Base-by-base conservation (phyloP, 2,888 invertebrate genomes). In the Chouioia cunea region DNA sequence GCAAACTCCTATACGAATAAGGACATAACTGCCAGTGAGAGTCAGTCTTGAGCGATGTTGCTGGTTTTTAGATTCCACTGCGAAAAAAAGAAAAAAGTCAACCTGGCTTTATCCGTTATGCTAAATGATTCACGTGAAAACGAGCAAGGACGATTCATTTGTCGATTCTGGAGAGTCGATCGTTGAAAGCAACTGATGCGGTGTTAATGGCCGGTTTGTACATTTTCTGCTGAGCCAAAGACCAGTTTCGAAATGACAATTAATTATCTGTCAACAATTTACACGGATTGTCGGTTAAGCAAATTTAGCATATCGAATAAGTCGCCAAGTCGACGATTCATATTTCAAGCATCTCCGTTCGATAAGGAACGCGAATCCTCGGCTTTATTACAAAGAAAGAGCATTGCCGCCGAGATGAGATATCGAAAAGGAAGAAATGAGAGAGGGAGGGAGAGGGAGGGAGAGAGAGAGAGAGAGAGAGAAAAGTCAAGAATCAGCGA, bases 41-140 rank as follows among this genome's bases (percentile, higher is more conserved):
- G 20, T 62, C 62, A 62, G 56, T 56, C 68, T 68, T 68, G 56
- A 56, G 43, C 44, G 23, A n/a, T n/a, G n/a, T n/a, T 23, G 43
- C 22, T 20, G 10, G 56, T 12, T 56, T 62, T 68, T 62, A 62
- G 54, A 68, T 68, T 56, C 44, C 16, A 23, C 62, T 48, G 36
- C 36, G 12, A 36, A 44, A 62, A 50, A 56, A 53, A 36, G 22
- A 16, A n/a, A 10, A 36, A 10, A 36, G 27, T 27, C 27, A 27
- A 27, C 3, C 62, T 56, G 54, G 67, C 12, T 22, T 36, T 62
- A 16, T 48, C 53, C 43, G 36, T 2, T 36, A n/a, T 58, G 60
- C 47, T 60, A 18, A 54, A 47, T 27, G 15, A 20, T 47, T 60
- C 52, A 27, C 3, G 20, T 14, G 36, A 54, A 54, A 2, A 27